Conservation (phyloP, 2,888 invertebrate genomes). For the Lycia hirtaria region DNA sequence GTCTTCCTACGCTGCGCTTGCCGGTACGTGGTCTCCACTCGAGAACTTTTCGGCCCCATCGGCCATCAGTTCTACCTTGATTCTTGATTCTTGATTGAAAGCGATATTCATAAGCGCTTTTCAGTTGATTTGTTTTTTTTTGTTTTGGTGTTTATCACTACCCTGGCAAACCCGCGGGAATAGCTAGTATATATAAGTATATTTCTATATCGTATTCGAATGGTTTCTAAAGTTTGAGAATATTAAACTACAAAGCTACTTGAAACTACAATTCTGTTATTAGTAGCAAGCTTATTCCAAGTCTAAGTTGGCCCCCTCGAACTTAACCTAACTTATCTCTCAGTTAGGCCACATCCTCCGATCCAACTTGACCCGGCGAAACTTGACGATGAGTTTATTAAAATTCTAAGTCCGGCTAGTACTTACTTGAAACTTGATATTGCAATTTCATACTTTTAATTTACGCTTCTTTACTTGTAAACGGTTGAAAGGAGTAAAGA, state of each 20-base stretch:
- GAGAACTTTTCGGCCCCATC: too few species aligned
- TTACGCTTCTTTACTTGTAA: too few species aligned
- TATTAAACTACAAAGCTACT: constrained; percentile 7
- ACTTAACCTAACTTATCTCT: constrained; percentile 23
- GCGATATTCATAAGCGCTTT: too few species aligned
- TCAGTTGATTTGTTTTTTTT: too few species aligned
- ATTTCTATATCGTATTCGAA: not conserved
- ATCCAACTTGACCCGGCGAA: constrained; percentile 22
- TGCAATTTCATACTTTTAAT: constrained; percentile 52
- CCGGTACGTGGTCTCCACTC: too few species aligned
- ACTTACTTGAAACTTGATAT: constrained; percentile 48
- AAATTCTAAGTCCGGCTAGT: constrained; percentile 55
- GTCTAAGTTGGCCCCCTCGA: constrained; percentile 19
- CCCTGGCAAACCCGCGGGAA: too few species aligned
- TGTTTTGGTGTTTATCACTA: too few species aligned
- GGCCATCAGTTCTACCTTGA: too few species aligned
- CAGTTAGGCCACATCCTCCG: constrained; percentile 25
- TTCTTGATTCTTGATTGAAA: too few species aligned
- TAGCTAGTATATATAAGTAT: not conserved
- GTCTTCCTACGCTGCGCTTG: too few species aligned
- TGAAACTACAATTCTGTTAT: constrained; percentile 9
- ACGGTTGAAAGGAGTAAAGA: too few species aligned
- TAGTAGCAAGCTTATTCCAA: constrained; percentile 14
- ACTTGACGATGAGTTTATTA: constrained; percentile 53
- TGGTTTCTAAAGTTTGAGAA: not conserved